Conservation (phyloP, 2,113 vertebrate species). For the Dermatemys mawii region DNA sequence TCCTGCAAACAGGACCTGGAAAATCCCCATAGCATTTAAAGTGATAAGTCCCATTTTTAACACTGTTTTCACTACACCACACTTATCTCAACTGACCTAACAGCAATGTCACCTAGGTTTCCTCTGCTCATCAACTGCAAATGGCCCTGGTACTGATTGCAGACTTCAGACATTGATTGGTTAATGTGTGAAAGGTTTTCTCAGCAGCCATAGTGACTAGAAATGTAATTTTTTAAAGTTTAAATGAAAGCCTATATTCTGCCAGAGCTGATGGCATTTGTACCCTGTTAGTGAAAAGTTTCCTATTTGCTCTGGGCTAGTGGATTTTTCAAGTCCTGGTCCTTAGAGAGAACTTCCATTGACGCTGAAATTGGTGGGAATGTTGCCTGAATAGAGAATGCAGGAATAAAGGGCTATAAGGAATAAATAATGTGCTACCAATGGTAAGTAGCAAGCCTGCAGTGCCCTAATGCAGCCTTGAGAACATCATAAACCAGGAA, state of each 20-base stretch:
- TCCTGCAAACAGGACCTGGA: not conserved
- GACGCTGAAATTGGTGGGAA: accelerated
- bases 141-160: not conserved
- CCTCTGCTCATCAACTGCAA: not conserved
- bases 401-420: not conserved
- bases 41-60: not conserved
- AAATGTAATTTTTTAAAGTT: not conserved
- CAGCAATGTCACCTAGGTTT: not conserved
- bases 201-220: not conserved
- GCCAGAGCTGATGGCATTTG: not conserved
- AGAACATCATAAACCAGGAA: not conserved
- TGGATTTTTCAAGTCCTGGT: not conserved
- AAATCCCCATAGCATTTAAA: not conserved
- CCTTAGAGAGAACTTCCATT: not conserved
- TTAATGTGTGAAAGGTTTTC: not conserved
- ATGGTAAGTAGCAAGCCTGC: not conserved
- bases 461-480: not conserved
- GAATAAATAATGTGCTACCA: not conserved
- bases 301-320: not conserved
- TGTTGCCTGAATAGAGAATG: not conserved
- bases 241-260: not conserved
- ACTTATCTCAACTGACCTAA: not conserved
- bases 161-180: accelerated
- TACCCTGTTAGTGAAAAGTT: not conserved
- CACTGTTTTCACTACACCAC: not conserved